phyloP scores from a whole-genome alignment of 2,797 vertebrate species.

The Oceanodroma leucorhoa region DNA sequence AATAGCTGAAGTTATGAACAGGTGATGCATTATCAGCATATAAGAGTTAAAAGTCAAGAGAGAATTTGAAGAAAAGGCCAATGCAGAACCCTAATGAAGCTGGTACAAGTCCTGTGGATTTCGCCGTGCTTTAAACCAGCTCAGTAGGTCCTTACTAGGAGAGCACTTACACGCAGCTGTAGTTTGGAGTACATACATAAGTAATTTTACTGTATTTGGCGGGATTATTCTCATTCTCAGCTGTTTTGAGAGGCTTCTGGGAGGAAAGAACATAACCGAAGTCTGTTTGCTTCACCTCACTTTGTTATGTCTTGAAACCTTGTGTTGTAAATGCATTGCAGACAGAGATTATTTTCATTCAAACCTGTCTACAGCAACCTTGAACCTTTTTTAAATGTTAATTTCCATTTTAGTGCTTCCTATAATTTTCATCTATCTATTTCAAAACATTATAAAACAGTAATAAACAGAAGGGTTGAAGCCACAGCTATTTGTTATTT shows the following conservation, averaged over 20 bases:
- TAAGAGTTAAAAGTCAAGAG: neutral
- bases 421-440: neutral
- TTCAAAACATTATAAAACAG: neutral
- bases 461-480: constrained; percentile 12
- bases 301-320: neutral
- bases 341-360: neutral
- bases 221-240: neutral
- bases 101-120: neutral
- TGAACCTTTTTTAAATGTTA: neutral
- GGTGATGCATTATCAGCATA: neutral
- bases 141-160: neutral
- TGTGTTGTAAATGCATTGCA: neutral
- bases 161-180: neutral
- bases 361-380: neutral
- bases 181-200: neutral
- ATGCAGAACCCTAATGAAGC: neutral
- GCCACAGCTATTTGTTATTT: neutral
- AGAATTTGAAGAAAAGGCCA: neutral
- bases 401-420: constrained; percentile 6
- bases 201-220: neutral
- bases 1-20: neutral
- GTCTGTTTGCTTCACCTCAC: neutral
- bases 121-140: neutral
- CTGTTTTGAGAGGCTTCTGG: neutral
- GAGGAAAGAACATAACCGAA: neutral